Base-by-base conservation (phyloP, 2,113 vertebrate genomes). In the Chascanopsetta lugubris region DNA sequence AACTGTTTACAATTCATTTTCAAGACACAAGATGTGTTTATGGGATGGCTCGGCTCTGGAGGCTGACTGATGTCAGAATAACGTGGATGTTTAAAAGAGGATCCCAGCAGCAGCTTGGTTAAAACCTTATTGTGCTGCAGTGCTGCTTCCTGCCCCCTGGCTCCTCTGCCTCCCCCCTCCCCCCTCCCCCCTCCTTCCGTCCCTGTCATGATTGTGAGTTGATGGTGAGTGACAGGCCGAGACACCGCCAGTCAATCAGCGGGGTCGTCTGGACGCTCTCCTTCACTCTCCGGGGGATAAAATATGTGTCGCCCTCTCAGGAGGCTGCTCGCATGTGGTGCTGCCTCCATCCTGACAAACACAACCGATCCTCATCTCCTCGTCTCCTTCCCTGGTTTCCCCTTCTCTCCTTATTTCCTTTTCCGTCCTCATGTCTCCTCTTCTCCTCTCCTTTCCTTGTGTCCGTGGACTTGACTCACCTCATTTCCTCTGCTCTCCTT, bases 161-260 rank as follows among this genome's bases (percentile, higher is more conserved):
- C n/a, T n/a, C n/a, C 81, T 56, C 47, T 61, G 15, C 56, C 12
- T 24, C 61, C 27, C n/a, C 54, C 76, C 70, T 67, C 46, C 58
- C 24, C 69, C 61, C 27, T 17, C 51, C 77, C 71, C 70, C 47
- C 56, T 24, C 69, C 59, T 75, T 17, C 51, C 77, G 69, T 68
- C 47, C 56, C 21, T 69, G 57, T 75, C 71, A 80, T 74, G 82
- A 80, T 66, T 51, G 69, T 63, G 77, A 83, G 77, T 53, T 50
- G 74, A 85, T 69, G 79, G 55, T 82, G 82, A 88, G 66, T 82
- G 85, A 81, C 85, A 74, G 78, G 50, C 76, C 2, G 40, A 75
- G 79, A 69, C 34, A 30, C 63, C 75, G 82, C 71, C 83, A 83
- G 83, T 89, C 89, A 83, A 78, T 88, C 85, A 75, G 80, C 66